A percentile compares a stretch with the other conserved stretches of the same genome.
Conservation (phyloP, 2,888 invertebrate genomes). For the Rugalucina vietnamica region DNA sequence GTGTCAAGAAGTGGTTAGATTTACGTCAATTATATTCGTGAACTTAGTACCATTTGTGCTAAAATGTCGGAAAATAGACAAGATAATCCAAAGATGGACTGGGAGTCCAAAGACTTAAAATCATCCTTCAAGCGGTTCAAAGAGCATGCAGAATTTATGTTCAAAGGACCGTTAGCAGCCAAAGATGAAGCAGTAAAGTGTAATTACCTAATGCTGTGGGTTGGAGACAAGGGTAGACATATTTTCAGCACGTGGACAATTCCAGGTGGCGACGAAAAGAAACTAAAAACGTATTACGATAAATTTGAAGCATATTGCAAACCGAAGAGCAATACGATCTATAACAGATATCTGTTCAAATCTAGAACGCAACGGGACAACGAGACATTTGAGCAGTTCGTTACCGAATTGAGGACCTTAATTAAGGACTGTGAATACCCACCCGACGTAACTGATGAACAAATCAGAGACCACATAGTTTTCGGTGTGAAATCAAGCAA, state of each 20-base stretch:
- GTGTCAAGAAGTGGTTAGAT: too few species aligned
- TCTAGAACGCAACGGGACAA: conserved; percentile 3
- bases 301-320: conserved; percentile 42
- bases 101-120: conserved; percentile 22
- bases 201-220: conserved; percentile 55
- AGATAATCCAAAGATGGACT: conserved; percentile 35
- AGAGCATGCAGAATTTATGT: conserved; percentile 52
- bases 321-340: conserved; percentile 39
- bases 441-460: background rate
- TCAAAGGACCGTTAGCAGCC: conserved; percentile 31
- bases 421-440: background rate
- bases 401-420: background rate
- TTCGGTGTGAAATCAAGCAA: conserved; percentile 10
- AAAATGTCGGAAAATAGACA: too few species aligned
- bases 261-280: conserved; percentile 32
- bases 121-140: conserved; percentile 30
- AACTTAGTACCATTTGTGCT: too few species aligned
- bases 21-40: too few species aligned
- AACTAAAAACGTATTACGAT: conserved; percentile 21
- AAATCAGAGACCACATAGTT: conserved; percentile 1
- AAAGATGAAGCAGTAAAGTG: conserved; percentile 42
- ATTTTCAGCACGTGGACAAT: conserved; percentile 43
- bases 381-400: conserved; percentile 46
- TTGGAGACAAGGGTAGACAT: conserved; percentile 52
- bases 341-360: conserved; percentile 37